Conservation (phyloP, 2,113 vertebrate genomes). For the Pseudopipra pipra region DNA sequence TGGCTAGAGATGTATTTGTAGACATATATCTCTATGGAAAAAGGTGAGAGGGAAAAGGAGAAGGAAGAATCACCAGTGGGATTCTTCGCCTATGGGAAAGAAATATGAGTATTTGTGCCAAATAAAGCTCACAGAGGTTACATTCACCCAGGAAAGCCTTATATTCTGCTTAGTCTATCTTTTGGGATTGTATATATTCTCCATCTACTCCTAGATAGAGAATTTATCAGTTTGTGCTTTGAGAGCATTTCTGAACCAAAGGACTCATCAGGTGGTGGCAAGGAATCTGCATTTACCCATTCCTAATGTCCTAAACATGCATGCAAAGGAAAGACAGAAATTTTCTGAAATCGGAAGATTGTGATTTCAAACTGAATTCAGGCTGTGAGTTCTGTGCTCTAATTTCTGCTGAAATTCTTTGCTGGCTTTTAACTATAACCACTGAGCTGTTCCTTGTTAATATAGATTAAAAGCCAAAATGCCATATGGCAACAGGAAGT, state of each 20-base stretch:
- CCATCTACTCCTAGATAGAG: background rate
- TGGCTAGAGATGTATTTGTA: background rate
- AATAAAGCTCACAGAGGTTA: background rate
- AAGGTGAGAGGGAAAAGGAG: background rate
- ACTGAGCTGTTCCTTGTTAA: background rate
- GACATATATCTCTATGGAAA: background rate
- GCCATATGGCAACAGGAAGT: background rate
- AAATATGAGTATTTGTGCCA: background rate
- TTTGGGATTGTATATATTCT: background rate
- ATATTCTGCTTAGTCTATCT: background rate
- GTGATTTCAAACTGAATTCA: background rate
- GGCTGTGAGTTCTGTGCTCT: background rate
- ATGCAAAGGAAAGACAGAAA: background rate
- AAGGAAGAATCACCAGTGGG: background rate
- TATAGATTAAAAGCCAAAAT: background rate
- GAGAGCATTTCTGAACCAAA: background rate
- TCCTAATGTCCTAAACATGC: background rate
- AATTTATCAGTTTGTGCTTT: background rate
- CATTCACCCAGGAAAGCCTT: background rate
- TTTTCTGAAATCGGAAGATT: background rate
- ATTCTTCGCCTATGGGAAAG: background rate
- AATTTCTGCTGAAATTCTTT: background rate
- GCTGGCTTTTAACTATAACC: background rate
- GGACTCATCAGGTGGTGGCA: background rate
- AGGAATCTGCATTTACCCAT: background rate